Base-by-base conservation (phyloP, 2,888 invertebrate species). In the Macrosiphum euphorbiae region DNA sequence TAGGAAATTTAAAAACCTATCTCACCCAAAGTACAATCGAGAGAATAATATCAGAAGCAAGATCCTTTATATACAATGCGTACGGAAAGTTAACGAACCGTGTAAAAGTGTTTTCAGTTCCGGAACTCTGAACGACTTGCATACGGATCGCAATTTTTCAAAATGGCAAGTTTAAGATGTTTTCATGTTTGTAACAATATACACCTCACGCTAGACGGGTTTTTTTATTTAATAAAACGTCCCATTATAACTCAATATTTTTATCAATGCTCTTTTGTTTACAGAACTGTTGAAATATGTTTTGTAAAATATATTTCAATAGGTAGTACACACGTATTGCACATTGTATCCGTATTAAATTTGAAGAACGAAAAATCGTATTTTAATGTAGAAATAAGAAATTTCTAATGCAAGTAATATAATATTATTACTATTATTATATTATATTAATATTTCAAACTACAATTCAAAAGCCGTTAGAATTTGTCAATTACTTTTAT, bases 81-180 rank as follows among this genome's bases (percentile, higher is more conserved):
- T 35, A 50, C 16, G 50, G 20, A 41, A 88, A 92, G 67, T 92
- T 88, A 92, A 92, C 92, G 92, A 92, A 67, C 92, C 92, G 88
- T 5, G 67, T 88, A 88, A 92, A 92, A 92, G 92, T 61, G 88
- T 88, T 92, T 92, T 52, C 26, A 67, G 88, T 92, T 92, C 87
- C 92, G 67, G 88, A 88, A 92, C 88, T 52, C 52, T 67, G 50
- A 47, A 41, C 52, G 28, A 16, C 55, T 16, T 24, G 85, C 85
- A 86, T n/a, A 55, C 55, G 85, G 44, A 85, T 58, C 13, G 91
- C 47, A 84, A 16, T 58, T 89, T 90, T 90, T 90, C 44, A 47
- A 91, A 86, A 58, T n/a, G 16, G 47, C 16, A 11, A 78, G n/a
- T 61, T n/a, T 58, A 44, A 61, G 58, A 89, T 28, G 28, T 44